phyloP scores from a whole-genome alignment of 2,113 vertebrate genomes.

The Semnornis frantzii region DNA sequence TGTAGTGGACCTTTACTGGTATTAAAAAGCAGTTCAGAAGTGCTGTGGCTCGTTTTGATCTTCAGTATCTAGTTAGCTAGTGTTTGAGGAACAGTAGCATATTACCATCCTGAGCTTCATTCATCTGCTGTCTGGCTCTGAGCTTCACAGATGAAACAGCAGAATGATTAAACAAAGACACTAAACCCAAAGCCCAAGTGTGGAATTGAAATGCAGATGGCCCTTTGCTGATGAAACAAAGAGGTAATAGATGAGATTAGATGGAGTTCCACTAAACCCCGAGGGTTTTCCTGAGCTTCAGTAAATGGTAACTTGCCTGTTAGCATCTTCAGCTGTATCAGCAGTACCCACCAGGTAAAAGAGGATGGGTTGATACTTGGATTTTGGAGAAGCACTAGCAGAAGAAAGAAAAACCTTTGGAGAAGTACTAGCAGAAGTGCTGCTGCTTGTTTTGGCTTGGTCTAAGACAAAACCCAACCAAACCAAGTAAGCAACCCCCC shows the following conservation, averaged over 20 bases:
- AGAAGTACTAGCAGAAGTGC: neutral
- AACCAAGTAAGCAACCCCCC: neutral
- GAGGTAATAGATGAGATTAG: slow-evolving; percentile 43
- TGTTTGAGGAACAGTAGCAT: slow-evolving; percentile 3
- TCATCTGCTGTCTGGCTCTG: slow-evolving; percentile 4
- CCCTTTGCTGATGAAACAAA: slow-evolving; percentile 20
- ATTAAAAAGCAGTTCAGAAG: neutral
- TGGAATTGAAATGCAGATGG: slow-evolving; percentile 30
- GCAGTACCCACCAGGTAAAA: neutral
- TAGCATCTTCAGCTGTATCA: neutral
- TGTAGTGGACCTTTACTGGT: neutral
- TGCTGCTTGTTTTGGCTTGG: neutral
- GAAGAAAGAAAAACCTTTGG: neutral
- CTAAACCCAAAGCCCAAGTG: slow-evolving; percentile 34
- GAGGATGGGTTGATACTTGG: neutral
- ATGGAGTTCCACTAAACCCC: slow-evolving; percentile 4
- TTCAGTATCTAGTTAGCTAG: slow-evolving; percentile 21
- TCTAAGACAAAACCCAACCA: neutral
- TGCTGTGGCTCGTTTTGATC: slow-evolving; percentile 39
- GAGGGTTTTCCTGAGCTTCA: neutral
- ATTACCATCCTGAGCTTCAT: slow-evolving; percentile 1
- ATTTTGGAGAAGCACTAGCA: neutral
- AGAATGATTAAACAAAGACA: slow-evolving; percentile 52
- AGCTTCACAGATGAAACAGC: slow-evolving; percentile 19
- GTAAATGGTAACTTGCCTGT: neutral